A percentile compares a stretch with the other conserved stretches of the same genome.
Conservation (phyloP, 2,888 invertebrate genomes). For the Euplexia lucipara region DNA sequence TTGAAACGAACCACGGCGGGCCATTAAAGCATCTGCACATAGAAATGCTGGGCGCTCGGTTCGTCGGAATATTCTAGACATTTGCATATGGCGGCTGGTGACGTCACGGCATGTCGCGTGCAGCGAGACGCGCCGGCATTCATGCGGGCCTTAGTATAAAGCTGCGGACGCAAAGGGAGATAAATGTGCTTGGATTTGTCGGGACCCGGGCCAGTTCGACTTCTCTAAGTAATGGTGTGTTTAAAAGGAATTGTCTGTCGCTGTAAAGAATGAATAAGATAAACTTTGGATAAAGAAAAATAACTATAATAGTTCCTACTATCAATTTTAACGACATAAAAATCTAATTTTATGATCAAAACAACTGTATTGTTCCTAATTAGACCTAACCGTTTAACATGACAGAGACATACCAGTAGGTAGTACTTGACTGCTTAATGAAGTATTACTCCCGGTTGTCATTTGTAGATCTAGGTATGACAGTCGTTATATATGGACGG, state of each 20-base stretch:
- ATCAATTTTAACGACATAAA: too few relatives aligned
- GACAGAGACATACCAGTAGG: too few relatives aligned
- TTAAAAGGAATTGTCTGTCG: conserved; percentile 52
- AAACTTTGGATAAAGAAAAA: conserved; percentile 11
- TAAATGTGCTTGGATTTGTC: conserved; percentile 63
- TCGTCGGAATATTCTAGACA: conserved; percentile 68
- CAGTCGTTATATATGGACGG: too few relatives aligned
- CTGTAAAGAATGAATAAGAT: conserved; percentile 30
- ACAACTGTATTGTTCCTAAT: too few relatives aligned
- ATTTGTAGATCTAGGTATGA: too few relatives aligned
- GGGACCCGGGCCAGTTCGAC: conserved; percentile 49
- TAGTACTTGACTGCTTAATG: too few relatives aligned
- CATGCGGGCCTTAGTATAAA: conserved; percentile 64
- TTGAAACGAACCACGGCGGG: conserved; percentile 70
- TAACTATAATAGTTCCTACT: not conserved
- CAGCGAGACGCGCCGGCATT: conserved; percentile 71
- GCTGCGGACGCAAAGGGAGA: conserved; percentile 62
- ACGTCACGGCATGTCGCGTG: conserved; percentile 71
- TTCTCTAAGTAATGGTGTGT: conserved; percentile 52
- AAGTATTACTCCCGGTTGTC: too few relatives aligned
- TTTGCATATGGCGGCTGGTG: conserved; percentile 69
- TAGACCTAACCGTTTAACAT: too few relatives aligned
- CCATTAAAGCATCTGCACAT: conserved; percentile 75
- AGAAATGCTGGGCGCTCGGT: conserved; percentile 64
- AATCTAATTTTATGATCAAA: too few relatives aligned